Conservation (phyloP, 2,797 vertebrate species). For the Cynopterus sphinx region DNA sequence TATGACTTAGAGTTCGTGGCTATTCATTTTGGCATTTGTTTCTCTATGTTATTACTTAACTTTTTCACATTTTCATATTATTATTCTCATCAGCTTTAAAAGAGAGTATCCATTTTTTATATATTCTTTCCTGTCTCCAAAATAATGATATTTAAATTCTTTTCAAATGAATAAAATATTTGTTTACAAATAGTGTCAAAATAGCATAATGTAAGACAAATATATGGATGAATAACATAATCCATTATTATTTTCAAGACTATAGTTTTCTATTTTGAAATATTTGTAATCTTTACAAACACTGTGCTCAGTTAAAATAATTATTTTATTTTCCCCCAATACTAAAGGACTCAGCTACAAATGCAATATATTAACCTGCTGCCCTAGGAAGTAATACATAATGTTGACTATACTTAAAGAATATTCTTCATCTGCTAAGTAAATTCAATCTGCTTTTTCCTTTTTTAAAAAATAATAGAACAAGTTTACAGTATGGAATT, state of each 20-base stretch:
- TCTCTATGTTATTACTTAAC: background rate
- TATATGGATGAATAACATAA: background rate
- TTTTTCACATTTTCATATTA: background rate
- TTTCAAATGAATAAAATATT: constrained; percentile 12
- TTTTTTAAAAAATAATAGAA: constrained; percentile 87
- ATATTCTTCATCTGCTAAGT: background rate
- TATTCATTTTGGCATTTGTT: background rate
- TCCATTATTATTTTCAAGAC: background rate
- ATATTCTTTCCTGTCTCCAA: background rate
- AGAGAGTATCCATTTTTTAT: background rate
- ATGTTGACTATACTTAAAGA: background rate
- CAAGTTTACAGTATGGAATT: constrained; percentile 98
- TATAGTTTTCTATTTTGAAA: background rate
- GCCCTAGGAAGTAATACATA: background rate
- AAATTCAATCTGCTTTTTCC: constrained; percentile 38
- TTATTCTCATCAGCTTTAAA: background rate
- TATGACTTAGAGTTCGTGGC: background rate
- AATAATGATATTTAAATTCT: background rate
- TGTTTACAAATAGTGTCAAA: background rate
- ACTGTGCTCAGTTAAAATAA: background rate
- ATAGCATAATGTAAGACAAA: background rate
- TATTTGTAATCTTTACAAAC: background rate
- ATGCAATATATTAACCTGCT: background rate
- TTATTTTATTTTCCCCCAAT: background rate
- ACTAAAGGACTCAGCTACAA: background rate